Base-by-base conservation (phyloP, 1,140 invertebrate genomes). In the Sarcophaga peregrina region DNA sequence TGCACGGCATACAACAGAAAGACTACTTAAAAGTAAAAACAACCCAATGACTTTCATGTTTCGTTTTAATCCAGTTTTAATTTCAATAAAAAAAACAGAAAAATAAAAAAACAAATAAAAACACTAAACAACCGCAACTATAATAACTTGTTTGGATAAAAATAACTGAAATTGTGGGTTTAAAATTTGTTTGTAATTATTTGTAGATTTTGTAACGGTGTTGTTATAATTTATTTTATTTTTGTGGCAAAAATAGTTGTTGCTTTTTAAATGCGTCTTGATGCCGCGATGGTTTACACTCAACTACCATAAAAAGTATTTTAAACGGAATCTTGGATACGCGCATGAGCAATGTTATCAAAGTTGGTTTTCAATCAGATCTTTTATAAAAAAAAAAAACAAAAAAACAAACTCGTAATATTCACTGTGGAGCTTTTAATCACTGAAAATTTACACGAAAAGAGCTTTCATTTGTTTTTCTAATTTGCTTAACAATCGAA, bases 261-360 rank as follows among this genome's bases (percentile, higher is more conserved):
- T 46, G 10, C 8, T 75, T 47, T 46, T 75, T 52, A 6, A 11
- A 48, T 84, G 86, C 87, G 87, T 88, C 87, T 86, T 86, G 80
- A 86, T 87, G 83, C 83, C 83, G 83, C 84, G 87, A 83, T 84
- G 87, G 84, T 86, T 88, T 86, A 86, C 87, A 86, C 87, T 88
- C 88, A 84, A 88, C 87, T 88, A 86, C 20, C 50, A 25, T 50
- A 68, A 68, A 68, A 68, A 68, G 62, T 68, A n/a, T 68, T 68
- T 20, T 20, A 68, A 20, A 8, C 17, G 62, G 7, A 17, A 10
- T 68, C 8, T n/a, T 68, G 62, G n/a, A 68, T 68, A 68, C 62
- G 62, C 62, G 62, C 17, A 68, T 68, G 62, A n/a, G 62, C 62
- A 68, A 25, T 68, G 20, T 20, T 20, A 25, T 68, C 17, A 20